Evolutionary conservation across 2,797 vertebrate species (phyloP).

Genomic region (Oreortyx pictus): DNA sequence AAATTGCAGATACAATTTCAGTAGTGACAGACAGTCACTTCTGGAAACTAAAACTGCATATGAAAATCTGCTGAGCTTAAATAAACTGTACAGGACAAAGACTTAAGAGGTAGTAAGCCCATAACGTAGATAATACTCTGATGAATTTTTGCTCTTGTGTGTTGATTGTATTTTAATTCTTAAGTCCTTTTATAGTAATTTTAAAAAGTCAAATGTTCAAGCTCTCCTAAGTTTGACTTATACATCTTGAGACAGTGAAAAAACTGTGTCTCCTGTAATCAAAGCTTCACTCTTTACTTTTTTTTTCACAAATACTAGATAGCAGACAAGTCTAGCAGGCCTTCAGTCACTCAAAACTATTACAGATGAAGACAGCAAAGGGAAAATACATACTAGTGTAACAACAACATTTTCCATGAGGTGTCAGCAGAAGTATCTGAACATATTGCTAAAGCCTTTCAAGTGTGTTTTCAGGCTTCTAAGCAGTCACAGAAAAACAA

Average conservation of each 20-base stretch:
- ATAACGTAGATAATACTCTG: neutral
- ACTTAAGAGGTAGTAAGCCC: neutral
- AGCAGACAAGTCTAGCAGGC: neutral
- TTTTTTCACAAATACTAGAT: neutral
- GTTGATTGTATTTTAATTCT: neutral
- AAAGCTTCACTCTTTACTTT: neutral
- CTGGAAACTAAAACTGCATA: neutral
- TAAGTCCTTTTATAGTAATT: neutral
- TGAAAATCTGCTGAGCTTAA: neutral
- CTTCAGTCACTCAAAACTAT: neutral
- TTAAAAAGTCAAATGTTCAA: neutral
- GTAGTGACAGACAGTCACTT: neutral
- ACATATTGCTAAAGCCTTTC: slow-evolving; percentile 15
- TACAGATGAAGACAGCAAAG: neutral
- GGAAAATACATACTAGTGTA: slow-evolving; percentile 1
- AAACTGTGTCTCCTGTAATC: neutral
- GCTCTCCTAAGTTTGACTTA: neutral
- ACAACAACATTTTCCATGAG: slow-evolving; percentile 54
- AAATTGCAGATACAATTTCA: neutral
- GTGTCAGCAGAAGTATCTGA: slow-evolving; percentile 62
- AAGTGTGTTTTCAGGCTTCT: slow-evolving; percentile 20
- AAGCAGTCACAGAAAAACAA: neutral
- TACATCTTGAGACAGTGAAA: neutral
- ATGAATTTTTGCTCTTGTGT: neutral
- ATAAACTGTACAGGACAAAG: neutral